phyloP scores from a whole-genome alignment of 2,888 invertebrate species.

The Stegana nigrithorax region DNA sequence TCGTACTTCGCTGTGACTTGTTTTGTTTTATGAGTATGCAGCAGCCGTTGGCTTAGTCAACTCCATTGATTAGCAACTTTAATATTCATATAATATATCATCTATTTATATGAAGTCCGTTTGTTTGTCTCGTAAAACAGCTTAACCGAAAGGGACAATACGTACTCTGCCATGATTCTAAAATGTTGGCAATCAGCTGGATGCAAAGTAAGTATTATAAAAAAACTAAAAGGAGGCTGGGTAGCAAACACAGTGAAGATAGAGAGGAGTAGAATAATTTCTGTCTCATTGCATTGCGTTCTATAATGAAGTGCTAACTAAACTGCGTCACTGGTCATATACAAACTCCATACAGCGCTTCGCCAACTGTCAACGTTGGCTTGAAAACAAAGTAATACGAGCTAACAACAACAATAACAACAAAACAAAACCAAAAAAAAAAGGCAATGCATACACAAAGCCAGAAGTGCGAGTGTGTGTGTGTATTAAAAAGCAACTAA shows the following conservation, averaged over 20 bases:
- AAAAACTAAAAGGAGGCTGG: background rate
- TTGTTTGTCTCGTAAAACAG: too few species aligned
- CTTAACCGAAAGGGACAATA: too few species aligned
- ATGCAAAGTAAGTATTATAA: background rate
- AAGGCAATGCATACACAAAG: background rate
- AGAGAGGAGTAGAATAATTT: background rate
- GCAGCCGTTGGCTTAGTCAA: too few species aligned
- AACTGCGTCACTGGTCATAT: background rate
- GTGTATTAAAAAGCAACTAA: background rate
- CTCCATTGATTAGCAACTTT: too few species aligned
- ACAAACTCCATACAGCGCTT: constrained; percentile 4
- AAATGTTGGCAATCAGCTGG: too few species aligned
- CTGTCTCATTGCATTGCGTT: background rate
- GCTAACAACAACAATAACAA: constrained; percentile 35
- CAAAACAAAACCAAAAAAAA: background rate
- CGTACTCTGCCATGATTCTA: too few species aligned
- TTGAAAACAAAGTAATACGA: constrained; percentile 51
- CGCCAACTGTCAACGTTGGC: constrained; percentile 8
- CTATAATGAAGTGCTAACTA: too few species aligned
- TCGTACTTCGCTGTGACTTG: too few species aligned
- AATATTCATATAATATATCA: too few species aligned
- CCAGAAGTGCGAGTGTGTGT: background rate
- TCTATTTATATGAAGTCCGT: too few species aligned
- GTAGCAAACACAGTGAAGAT: constrained; percentile 10
- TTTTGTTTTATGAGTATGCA: too few species aligned